These are phyloP conservation scores for Heliconius hermathena DNA, from an alignment of 1,140 invertebrate genomes.

Conservation along the genomic window DNA sequence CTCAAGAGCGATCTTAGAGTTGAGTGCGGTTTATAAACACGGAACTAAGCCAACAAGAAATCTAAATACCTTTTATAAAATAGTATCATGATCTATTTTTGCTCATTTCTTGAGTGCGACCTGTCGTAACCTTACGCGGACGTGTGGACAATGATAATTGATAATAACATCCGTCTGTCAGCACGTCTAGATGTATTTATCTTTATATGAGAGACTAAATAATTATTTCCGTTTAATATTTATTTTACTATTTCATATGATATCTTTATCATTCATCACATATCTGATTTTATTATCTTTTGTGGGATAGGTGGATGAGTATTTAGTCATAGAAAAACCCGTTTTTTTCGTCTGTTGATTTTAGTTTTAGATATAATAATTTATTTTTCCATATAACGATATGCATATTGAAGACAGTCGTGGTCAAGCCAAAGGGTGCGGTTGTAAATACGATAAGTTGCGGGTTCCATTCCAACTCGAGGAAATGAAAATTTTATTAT, in stretches of 20 bases:
- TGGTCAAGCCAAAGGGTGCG: too few species aligned
- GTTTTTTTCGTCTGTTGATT: background rate
- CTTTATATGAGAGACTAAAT: background rate
- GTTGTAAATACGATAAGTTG: too few species aligned
- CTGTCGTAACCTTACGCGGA: slow-evolving; percentile 16
- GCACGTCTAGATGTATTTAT: slow-evolving; percentile 18
- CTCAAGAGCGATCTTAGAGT: too few species aligned
- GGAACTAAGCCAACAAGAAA: too few species aligned
- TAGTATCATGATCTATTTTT: background rate
- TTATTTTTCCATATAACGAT: too few species aligned
- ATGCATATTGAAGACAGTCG: too few species aligned
- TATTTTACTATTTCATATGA: background rate
- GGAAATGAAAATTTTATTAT: too few species aligned
- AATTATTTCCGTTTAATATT: background rate
- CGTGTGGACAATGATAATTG: slow-evolving; percentile 22
- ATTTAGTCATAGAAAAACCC: background rate
- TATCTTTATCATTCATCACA: background rate
- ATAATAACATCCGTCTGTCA: slow-evolving; percentile 28
- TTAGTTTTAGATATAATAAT: too few species aligned
- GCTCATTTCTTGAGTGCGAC: slow-evolving; percentile 15
- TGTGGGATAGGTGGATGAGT: background rate
- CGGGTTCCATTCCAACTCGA: too few species aligned
- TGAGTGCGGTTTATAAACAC: too few species aligned
- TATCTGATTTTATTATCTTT: background rate
- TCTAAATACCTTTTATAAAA: background rate